Conservation (phyloP, 2,797 vertebrate species). For the Sebastolobus altivelis region DNA sequence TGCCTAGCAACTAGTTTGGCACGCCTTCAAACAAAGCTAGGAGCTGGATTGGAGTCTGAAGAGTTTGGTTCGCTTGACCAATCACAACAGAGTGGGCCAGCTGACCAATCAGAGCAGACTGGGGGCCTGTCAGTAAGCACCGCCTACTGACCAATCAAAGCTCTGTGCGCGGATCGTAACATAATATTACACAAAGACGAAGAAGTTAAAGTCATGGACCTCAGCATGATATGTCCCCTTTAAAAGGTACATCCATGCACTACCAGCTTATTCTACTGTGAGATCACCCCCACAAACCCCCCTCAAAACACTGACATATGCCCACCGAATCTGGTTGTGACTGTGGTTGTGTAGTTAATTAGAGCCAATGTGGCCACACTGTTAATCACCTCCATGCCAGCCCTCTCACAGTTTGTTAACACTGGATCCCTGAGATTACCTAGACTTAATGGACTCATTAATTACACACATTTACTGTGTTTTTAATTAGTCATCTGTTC, state of each 20-base stretch:
- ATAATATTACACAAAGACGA: no score
- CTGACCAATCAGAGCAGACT: no score
- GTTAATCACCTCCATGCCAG: conserved; percentile 73
- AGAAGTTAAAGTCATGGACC: no score
- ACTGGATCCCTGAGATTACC: conserved; percentile 79
- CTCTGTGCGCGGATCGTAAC: no score
- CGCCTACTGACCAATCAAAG: no score
- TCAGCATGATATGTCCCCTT: no score
- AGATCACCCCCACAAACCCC: conserved; percentile 3
- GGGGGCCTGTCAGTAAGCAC: no score
- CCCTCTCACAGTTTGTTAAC: conserved; percentile 77
- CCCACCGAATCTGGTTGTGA: conserved; percentile 66
- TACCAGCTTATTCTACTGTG: conserved; percentile 3
- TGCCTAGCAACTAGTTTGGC: no score
- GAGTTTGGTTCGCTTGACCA: no score
- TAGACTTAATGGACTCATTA: conserved; percentile 80
- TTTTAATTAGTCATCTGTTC: conserved; percentile 80
- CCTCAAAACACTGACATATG: conserved; percentile 70
- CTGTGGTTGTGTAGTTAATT: conserved; percentile 79
- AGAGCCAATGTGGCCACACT: conserved; percentile 63
- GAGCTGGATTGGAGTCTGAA: no score
- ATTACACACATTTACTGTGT: conserved; percentile 76
- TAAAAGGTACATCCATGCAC: not conserved
- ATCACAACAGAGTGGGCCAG: no score
- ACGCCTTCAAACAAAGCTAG: no score